A percentile compares a stretch with the other conserved stretches of the same genome.
These are phyloP conservation scores for Dicyrtomina minuta DNA, from an alignment of 2,888 invertebrate genomes.

Conservation along the genomic window DNA sequence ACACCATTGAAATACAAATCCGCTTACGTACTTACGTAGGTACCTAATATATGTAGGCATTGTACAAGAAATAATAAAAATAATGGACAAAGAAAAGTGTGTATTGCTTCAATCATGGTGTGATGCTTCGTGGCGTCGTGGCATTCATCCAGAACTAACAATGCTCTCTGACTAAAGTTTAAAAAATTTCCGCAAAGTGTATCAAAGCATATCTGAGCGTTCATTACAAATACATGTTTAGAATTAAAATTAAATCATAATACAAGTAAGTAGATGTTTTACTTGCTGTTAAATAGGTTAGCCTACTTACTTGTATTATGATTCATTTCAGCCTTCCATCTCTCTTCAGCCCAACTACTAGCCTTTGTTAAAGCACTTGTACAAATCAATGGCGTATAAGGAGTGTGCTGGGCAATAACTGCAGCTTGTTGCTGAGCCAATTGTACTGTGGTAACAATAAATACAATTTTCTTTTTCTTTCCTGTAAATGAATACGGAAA, in stretches of 20 bases:
- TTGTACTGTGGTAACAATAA: conserved; percentile 77
- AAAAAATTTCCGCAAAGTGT: conserved; percentile 65
- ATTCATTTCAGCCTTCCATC: too few relatives aligned
- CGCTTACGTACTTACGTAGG: too few relatives aligned
- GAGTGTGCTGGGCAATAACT: conserved; percentile 54
- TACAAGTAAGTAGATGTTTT: too few relatives aligned
- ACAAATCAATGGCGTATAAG: conserved; percentile 55
- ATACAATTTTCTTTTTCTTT: conserved; percentile 76
- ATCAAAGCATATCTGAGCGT: conserved; percentile 75
- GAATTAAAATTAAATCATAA: too few relatives aligned
- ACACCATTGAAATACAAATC: too few relatives aligned
- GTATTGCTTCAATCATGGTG: conserved; percentile 70
- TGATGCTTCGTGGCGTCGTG: conserved; percentile 81
- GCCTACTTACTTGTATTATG: too few relatives aligned
- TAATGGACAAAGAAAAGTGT: too few relatives aligned
- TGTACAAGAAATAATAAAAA: background rate
- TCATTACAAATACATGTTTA: conserved; percentile 74
- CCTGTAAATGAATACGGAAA: too few relatives aligned
- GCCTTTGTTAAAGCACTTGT: background rate
- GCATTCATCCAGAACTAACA: conserved; percentile 92
- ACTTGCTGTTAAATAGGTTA: too few relatives aligned
- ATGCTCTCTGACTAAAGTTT: conserved; percentile 62
- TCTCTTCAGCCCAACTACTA: background rate
- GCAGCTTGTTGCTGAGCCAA: conserved; percentile 74
- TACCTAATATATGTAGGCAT: conserved; percentile 22